phyloP scores from a whole-genome alignment of 2,797 vertebrate genomes.

The Pipistrellus pipistrellus region DNA sequence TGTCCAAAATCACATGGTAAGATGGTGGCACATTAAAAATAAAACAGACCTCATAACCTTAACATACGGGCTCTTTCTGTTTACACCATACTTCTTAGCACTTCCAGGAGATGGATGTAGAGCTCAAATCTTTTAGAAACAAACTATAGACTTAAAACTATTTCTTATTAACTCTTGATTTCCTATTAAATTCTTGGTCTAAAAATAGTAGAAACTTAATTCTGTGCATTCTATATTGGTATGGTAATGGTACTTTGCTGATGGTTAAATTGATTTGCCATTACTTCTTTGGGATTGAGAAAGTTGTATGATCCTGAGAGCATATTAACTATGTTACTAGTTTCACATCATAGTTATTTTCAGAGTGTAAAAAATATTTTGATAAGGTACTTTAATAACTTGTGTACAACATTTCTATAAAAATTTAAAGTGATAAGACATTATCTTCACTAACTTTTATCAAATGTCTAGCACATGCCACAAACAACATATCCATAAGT shows the following conservation, averaged over 20 bases:
- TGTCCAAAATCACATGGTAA: neutral
- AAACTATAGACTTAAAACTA: constrained; percentile 19
- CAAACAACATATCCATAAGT: neutral
- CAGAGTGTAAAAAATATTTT: neutral
- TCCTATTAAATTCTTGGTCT: constrained; percentile 11
- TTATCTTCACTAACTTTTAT: constrained; percentile 16
- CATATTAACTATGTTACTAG: neutral
- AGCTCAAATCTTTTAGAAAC: constrained; percentile 3
- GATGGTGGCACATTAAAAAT: neutral
- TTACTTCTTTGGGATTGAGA: neutral
- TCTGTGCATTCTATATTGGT: neutral
- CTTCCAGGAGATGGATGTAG: neutral
- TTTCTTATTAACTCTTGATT: constrained; percentile 6
- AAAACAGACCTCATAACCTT: neutral
- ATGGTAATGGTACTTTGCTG: neutral
- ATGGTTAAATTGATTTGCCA: neutral
- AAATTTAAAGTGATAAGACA: constrained; percentile 11
- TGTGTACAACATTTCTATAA: constrained; percentile 44
- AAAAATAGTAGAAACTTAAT: constrained; percentile 16
- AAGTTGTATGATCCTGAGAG: neutral
- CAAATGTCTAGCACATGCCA: neutral
- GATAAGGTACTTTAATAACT: constrained; percentile 30
- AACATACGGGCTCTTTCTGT: neutral
- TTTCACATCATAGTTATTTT: neutral
- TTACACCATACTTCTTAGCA: neutral